Base-by-base conservation (phyloP, 2,797 vertebrate genomes). In the Hoplostethus atlanticus region DNA sequence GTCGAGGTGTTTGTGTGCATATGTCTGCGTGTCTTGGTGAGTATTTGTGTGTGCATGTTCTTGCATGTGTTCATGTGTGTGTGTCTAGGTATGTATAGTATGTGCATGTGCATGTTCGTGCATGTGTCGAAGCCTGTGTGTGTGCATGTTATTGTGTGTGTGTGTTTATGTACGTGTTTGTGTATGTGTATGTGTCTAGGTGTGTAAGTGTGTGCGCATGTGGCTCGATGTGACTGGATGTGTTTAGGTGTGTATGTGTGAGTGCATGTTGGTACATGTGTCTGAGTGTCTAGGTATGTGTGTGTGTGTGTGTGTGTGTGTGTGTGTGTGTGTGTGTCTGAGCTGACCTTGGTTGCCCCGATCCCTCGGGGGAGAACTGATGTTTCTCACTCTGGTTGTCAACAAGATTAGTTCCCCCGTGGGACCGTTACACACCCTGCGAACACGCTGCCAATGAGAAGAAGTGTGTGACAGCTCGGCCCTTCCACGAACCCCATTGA, bases 361-460 rank as follows among this genome's bases (percentile, higher is more conserved):
- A 61, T 83, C 84, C 84, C 81, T 79, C 46, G 53, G 67, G 81
- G 76, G 66, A 38, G 76, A 13, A 56, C 81, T 81, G 91, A 88
- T 86, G 91, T 86, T 91, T 88, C 89, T 88, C 86, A 91, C 84
- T 91, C 85, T 76, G 80, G 86, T 91, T 90, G 91, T 92, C 88
- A 91, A 90, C 91, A 84, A 87, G 81, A 90, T 91, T 89, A 91
- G 87, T 91, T 89, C 80, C 87, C 85, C 85, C 68, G 81, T 83
- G 77, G 85, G 88, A 87, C 77, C 38, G 87, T 87, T 83, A 76
- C 85, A 89, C 84, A 73, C 62, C 84, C 85, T 63, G 72, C 73
- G 65, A 87, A 86, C 87, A 88, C 62, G 34, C 78, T 31, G 77
- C 73, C 73, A 75, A 82, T 67, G 76, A 87, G 80, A 76, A 64